Conservation (phyloP, 2,888 invertebrate species). For the Malthinus flaveolus region DNA sequence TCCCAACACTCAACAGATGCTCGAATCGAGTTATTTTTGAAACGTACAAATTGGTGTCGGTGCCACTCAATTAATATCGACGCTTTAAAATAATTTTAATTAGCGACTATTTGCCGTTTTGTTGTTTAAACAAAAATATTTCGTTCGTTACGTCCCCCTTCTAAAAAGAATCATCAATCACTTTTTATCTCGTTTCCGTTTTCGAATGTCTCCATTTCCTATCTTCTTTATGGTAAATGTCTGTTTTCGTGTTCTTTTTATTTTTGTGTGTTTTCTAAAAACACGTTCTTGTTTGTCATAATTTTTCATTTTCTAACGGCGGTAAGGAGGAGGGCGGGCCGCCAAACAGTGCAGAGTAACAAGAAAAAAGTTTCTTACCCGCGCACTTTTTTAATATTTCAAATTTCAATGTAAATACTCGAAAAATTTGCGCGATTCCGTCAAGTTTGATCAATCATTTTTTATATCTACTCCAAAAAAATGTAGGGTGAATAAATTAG, state of each 20-base stretch:
- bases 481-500: constrained; percentile 27
- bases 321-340: background rate
- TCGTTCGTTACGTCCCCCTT: constrained; percentile 17
- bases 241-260: constrained; percentile 27
- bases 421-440: constrained; percentile 12
- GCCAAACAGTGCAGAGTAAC: constrained; percentile 15
- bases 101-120: constrained; percentile 28
- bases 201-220: constrained; percentile 31
- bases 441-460: constrained; percentile 27
- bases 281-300: constrained; percentile 32
- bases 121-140: constrained; percentile 26
- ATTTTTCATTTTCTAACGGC: constrained; percentile 31
- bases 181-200: constrained; percentile 34
- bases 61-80: constrained; percentile 10
- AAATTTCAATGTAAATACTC: constrained; percentile 26
- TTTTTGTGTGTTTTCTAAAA: constrained; percentile 18
- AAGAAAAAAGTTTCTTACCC: background rate
- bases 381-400: constrained; percentile 16
- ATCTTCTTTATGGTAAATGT: constrained; percentile 28
- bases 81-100: constrained; percentile 26
- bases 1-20: constrained; percentile 24
- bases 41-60: constrained; percentile 1
- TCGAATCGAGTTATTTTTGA: constrained; percentile 11
- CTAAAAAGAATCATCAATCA: constrained; percentile 32
- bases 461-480: constrained; percentile 12